Conservation (phyloP, 2,888 invertebrate genomes). For the Octonoba sinensis region DNA sequence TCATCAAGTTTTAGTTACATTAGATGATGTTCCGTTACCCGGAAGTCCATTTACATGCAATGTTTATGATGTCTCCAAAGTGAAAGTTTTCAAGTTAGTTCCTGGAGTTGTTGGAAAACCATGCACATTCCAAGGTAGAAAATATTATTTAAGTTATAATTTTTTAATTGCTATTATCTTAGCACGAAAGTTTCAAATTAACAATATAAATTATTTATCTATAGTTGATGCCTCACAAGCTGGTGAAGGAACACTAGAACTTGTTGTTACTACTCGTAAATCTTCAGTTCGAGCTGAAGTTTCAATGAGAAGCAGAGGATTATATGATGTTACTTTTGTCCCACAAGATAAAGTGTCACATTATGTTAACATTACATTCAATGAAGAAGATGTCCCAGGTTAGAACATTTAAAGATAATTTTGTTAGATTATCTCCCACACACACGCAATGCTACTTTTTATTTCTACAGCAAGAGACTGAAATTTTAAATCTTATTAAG, state of each 20-base stretch:
- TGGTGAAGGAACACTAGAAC: constrained; percentile 91
- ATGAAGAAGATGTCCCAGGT: constrained; percentile 87
- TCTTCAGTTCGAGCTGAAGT: constrained; percentile 91
- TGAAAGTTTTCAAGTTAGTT: constrained; percentile 73
- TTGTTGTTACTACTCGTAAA: constrained; percentile 90
- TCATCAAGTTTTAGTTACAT: constrained; percentile 84
- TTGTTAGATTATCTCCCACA: too few relatives aligned
- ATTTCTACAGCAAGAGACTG: too few relatives aligned
- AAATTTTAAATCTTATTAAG: too few relatives aligned
- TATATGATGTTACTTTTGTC: constrained; percentile 76
- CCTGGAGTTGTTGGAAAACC: constrained; percentile 69
- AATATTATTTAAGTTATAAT: constrained; percentile 19
- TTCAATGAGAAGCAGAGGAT: constrained; percentile 88
- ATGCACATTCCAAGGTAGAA: constrained; percentile 71
- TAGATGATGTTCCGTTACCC: constrained; percentile 84
- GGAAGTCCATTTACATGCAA: constrained; percentile 95
- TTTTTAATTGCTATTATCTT: constrained; percentile 11
- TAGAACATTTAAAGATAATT: not conserved
- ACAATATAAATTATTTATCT: not conserved
- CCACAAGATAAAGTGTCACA: constrained; percentile 91
- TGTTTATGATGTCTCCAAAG: constrained; percentile 86
- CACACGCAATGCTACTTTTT: too few relatives aligned
- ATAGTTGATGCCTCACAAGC: constrained; percentile 92
- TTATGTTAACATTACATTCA: constrained; percentile 93
- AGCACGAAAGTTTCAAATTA: not conserved